A percentile compares a stretch with the other conserved stretches of the same genome.
phyloP scores from a whole-genome alignment of 2,113 vertebrate genomes.

The Heterotilapia buettikoferi region DNA sequence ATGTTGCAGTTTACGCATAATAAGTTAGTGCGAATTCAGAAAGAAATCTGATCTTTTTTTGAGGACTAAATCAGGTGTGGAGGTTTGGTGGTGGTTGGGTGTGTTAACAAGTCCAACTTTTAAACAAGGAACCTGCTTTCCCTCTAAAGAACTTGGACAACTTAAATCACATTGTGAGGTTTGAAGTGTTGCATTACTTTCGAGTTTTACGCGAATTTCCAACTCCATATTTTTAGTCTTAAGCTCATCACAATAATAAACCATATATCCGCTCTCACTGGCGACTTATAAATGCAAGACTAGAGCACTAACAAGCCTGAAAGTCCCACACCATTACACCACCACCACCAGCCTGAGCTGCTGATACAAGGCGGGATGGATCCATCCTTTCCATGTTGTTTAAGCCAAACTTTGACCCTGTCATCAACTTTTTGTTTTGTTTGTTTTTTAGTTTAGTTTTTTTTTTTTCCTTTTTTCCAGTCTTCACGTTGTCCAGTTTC shows the following conservation, averaged over 20 bases:
- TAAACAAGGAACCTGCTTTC: not conserved
- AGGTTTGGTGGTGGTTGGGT: not conserved
- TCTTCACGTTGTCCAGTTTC: rapidly evolving
- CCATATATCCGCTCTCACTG: not conserved
- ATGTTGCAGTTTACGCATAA: not conserved
- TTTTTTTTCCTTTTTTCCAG: rapidly evolving
- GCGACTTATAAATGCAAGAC: not conserved
- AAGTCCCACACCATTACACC: not conserved
- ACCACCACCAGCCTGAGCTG: not conserved
- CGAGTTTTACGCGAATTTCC: rapidly evolving
- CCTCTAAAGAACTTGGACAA: not conserved
- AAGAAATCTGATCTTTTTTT: not conserved
- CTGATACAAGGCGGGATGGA: not conserved
- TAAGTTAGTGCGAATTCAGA: not conserved
- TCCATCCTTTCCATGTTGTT: not conserved
- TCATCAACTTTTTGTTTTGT: not conserved
- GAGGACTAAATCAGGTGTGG: not conserved
- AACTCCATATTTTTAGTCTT: not conserved
- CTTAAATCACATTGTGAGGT: not conserved
- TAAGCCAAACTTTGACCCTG: not conserved
- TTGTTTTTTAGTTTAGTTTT: not conserved
- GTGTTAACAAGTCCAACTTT: not conserved
- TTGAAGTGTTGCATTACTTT: rapidly evolving
- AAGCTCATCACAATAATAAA: not conserved
- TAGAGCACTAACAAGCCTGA: not conserved